These are phyloP conservation scores for Heterohyrax brucei DNA, from an alignment of 2,797 vertebrate species.

Conservation along the genomic window DNA sequence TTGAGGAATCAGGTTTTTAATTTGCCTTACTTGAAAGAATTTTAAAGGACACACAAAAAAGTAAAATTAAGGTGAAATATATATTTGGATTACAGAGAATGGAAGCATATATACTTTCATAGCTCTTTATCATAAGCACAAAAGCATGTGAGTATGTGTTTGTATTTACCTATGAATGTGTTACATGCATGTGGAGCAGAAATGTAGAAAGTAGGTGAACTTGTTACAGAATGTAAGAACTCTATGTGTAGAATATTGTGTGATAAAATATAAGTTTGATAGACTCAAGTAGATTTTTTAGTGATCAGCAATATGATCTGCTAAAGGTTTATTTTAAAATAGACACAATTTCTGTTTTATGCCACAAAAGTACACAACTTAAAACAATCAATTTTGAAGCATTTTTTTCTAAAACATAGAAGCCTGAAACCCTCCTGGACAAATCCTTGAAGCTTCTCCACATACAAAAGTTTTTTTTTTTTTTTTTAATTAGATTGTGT, in stretches of 20 bases:
- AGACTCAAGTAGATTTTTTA: background rate
- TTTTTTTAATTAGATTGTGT: background rate
- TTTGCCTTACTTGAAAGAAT: conserved; percentile 11
- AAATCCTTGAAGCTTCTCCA: background rate
- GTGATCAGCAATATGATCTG: conserved; percentile 48
- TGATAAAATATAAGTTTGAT: conserved; percentile 50
- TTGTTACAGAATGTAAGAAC: conserved; percentile 28
- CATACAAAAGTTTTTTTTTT: background rate
- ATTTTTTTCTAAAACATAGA: conserved; percentile 22
- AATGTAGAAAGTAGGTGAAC: conserved; percentile 28
- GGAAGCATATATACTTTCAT: background rate
- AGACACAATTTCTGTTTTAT: background rate
- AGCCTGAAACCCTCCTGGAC: background rate
- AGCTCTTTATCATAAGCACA: background rate
- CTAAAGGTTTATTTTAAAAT: conserved; percentile 66
- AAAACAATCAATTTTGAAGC: conserved; percentile 62
- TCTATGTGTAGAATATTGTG: background rate
- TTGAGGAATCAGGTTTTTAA: background rate
- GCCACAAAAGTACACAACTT: conserved; percentile 54
- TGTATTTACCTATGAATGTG: background rate
- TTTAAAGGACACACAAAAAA: background rate
- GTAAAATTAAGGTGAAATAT: conserved; percentile 6
- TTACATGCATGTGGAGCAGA: background rate
- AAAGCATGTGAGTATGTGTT: background rate
- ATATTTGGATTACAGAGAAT: background rate